These are phyloP conservation scores for Diplogasteroides magnus DNA, from an alignment of 1,140 invertebrate genomes.

Conservation along the genomic window DNA sequence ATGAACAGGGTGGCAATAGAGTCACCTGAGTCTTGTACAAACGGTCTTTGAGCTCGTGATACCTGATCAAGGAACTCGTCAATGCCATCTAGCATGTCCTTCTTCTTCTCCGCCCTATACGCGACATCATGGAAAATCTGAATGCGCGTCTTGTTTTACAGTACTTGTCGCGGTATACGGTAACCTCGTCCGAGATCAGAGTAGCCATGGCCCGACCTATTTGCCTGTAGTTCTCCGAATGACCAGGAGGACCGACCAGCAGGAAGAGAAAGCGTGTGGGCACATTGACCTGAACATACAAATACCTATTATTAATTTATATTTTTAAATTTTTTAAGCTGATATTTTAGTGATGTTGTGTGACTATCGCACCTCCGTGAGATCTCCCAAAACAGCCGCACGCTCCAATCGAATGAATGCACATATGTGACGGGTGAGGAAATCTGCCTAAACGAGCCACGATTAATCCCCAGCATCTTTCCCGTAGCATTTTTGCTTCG, in stretches of 20 bases:
- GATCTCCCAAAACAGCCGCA: conserved; percentile 80
- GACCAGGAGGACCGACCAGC: conserved; percentile 78
- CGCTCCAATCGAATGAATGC: conserved; percentile 86
- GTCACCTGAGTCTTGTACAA: too few relatives aligned
- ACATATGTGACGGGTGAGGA: conserved; percentile 80
- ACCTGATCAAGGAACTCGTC: conserved; percentile 96
- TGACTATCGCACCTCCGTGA: conserved; percentile 92
- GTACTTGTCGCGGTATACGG: too few relatives aligned
- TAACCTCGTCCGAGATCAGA: conserved; percentile 89
- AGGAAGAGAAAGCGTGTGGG: conserved; percentile 92
- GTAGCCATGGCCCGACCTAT: conserved; percentile 97
- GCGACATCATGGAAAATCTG: conserved; percentile 94
- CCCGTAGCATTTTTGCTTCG: too few relatives aligned
- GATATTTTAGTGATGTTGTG: too few relatives aligned
- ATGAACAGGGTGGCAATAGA: conserved; percentile 93
- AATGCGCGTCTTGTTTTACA: too few relatives aligned
- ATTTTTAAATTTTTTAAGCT: too few relatives aligned
- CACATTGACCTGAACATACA: too few relatives aligned
- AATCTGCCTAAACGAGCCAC: conserved; percentile 76
- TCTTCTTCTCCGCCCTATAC: conserved; percentile 83
- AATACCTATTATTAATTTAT: too few relatives aligned
- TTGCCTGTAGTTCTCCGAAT: conserved; percentile 82
- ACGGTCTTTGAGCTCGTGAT: background rate
- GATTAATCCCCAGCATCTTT: too few relatives aligned
- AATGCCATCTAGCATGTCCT: conserved; percentile 85